Percentiles rank a stretch among this genome's conserved stretches.
Conservation (phyloP, 1,140 invertebrate species). For the Orchestia grillus region DNA sequence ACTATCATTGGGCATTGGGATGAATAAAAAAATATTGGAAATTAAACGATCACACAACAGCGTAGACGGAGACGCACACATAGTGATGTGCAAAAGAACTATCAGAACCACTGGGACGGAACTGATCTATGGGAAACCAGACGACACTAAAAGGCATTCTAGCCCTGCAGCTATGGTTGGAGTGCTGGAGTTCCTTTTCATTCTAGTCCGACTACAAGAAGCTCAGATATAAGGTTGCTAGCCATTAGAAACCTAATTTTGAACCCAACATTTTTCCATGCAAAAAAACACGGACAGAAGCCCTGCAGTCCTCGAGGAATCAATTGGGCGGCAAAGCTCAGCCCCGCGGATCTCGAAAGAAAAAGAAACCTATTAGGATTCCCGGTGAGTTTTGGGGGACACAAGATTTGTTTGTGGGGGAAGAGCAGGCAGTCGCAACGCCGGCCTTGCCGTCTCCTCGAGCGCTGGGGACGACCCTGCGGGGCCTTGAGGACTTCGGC, state of each 20-base stretch:
- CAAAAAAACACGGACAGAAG: background rate
- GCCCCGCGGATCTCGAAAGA: background rate
- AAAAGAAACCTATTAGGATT: constrained; percentile 21
- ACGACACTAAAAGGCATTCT: too few species aligned
- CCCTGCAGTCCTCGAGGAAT: background rate
- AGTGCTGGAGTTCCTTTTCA: too few species aligned
- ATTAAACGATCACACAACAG: too few species aligned
- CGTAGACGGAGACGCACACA: background rate
- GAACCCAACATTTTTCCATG: background rate
- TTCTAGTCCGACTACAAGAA: too few species aligned
- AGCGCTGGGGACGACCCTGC: background rate
- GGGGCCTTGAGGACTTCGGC: too few species aligned
- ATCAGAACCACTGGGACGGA: background rate
- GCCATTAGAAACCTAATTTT: background rate
- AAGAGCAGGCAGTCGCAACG: too few species aligned
- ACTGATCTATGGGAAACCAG: background rate
- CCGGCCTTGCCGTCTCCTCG: too few species aligned
- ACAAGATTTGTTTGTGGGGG: background rate
- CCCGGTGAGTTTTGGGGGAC: background rate
- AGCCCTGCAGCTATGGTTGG: too few species aligned
- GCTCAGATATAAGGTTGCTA: background rate
- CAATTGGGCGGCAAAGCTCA: background rate
- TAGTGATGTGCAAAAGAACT: background rate
- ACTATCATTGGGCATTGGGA: too few species aligned
- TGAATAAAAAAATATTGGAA: too few species aligned